Conservation (phyloP, 2,888 invertebrate genomes). For the Parelbella ahira region DNA sequence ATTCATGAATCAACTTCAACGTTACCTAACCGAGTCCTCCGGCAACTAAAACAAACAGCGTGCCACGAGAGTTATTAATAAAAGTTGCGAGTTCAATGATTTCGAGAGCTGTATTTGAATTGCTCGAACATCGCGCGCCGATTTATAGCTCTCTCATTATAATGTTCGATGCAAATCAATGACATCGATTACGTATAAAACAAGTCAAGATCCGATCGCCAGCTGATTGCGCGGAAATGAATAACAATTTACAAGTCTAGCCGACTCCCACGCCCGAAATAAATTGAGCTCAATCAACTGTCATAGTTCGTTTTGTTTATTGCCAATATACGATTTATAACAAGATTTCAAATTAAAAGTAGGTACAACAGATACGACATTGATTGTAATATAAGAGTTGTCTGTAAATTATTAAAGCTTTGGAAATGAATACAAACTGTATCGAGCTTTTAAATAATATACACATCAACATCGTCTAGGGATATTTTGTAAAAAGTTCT, state of each 20-base stretch:
- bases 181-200: slow-evolving; percentile 42
- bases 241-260: slow-evolving; percentile 38
- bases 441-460: too few species aligned
- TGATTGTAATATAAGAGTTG: too few species aligned
- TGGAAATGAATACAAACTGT: too few species aligned
- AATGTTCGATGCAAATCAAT: slow-evolving; percentile 23
- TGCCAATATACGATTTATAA: slow-evolving; percentile 50
- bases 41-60: slow-evolving; percentile 69
- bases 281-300: slow-evolving; percentile 55
- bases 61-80: slow-evolving; percentile 75
- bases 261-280: slow-evolving; percentile 38
- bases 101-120: slow-evolving; percentile 59
- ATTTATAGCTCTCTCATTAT: slow-evolving; percentile 21
- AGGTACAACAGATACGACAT: too few species aligned
- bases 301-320: slow-evolving; percentile 57
- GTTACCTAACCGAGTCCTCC: slow-evolving; percentile 69
- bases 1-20: slow-evolving; percentile 79
- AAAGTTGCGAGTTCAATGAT: slow-evolving; percentile 75
- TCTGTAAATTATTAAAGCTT: too few species aligned
- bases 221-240: slow-evolving; percentile 49
- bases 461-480: too few species aligned
- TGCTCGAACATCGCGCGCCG: slow-evolving; percentile 48
- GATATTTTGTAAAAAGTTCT: too few species aligned
- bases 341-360: too few species aligned
- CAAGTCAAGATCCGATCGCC: slow-evolving; percentile 39